phyloP scores from a whole-genome alignment of 2,113 vertebrate species.

The Ahaetulla prasina region DNA sequence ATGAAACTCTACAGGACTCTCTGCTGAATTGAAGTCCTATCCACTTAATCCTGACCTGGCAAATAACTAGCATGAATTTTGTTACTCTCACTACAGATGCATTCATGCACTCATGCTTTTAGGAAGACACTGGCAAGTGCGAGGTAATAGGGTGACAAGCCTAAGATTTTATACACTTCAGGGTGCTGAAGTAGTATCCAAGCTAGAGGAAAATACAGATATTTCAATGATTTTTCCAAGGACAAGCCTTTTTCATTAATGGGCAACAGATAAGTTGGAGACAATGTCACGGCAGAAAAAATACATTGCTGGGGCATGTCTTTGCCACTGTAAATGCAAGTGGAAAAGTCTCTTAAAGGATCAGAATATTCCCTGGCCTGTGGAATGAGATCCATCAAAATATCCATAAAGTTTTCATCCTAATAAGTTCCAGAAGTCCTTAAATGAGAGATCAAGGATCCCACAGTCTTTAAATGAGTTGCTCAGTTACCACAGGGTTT shows the following conservation, averaged over 20 bases:
- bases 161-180: neutral
- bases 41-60: neutral
- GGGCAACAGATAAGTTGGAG: neutral
- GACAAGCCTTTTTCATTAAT: neutral
- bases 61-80: neutral
- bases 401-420: neutral
- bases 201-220: neutral
- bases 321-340: neutral
- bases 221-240: neutral
- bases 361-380: neutral
- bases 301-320: neutral
- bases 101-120: neutral
- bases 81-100: neutral
- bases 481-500: neutral
- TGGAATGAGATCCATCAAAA: neutral
- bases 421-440: neutral
- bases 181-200: neutral
- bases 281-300: neutral
- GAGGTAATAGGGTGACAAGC: neutral
- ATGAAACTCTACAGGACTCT: neutral
- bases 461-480: neutral
- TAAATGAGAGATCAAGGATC: neutral
- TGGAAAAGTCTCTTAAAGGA: neutral
- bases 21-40: neutral
- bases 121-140: neutral